Percentiles rank a stretch among this genome's conserved stretches.
These are phyloP conservation scores for Myotis pilosus DNA, from an alignment of 2,797 vertebrate genomes.

Conservation along the genomic window DNA sequence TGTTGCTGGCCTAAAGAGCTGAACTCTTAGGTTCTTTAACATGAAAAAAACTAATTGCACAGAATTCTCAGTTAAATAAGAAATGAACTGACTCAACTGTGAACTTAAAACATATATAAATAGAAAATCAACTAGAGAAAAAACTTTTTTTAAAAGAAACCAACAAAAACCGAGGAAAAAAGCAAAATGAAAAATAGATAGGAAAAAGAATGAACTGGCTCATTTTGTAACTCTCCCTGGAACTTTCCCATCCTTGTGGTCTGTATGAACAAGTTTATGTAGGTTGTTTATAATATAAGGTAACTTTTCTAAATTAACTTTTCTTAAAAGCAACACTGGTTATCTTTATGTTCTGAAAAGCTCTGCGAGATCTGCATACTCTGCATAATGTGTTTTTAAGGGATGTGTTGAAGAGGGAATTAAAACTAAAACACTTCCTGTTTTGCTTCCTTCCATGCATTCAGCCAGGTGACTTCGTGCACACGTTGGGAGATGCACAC, in stretches of 20 bases:
- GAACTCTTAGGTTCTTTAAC: not conserved
- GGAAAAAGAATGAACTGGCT: not conserved
- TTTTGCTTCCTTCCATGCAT: not conserved
- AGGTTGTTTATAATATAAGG: not conserved
- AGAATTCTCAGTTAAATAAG: not conserved
- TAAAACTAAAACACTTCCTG: not conserved
- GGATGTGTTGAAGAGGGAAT: not conserved
- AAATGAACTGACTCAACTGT: not conserved
- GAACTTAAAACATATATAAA: not conserved
- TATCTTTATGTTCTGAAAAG: slow-evolving; percentile 17
- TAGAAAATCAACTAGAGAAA: not conserved
- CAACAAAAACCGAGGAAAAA: not conserved
- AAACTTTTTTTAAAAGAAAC: not conserved
- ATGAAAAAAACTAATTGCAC: not conserved
- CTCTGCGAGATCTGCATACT: not conserved
- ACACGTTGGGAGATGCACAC: slow-evolving; percentile 96
- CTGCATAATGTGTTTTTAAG: not conserved
- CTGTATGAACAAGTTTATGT: not conserved
- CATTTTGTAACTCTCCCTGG: not conserved
- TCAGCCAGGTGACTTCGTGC: slow-evolving; percentile 96
- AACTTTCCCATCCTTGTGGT: not conserved
- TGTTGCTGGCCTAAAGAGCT: too few species aligned
- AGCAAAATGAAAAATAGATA: not conserved
- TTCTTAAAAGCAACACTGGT: not conserved
- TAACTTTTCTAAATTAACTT: not conserved